Conservation (phyloP, 2,113 vertebrate species). For the Gymnobelideus leadbeateri region DNA sequence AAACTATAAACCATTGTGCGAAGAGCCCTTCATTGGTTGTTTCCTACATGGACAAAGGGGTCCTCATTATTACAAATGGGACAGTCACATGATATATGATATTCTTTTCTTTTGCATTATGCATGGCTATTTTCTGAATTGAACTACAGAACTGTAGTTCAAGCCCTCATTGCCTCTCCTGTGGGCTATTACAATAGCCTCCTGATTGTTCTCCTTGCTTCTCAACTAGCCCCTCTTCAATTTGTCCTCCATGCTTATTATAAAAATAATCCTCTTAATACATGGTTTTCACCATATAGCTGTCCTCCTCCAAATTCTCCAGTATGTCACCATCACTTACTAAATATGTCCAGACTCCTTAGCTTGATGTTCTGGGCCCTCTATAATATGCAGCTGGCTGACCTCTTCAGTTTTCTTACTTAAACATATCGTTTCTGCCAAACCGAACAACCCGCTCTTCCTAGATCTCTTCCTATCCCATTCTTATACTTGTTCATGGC, state of each 20-base stretch:
- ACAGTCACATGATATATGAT: too few relatives aligned
- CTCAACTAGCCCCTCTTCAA: background rate
- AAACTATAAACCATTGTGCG: background rate
- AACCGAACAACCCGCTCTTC: background rate
- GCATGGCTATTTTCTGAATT: background rate
- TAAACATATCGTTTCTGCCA: background rate
- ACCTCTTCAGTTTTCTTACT: background rate
- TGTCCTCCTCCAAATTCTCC: background rate
- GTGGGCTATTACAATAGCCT: background rate
- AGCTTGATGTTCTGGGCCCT: background rate
- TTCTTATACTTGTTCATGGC: background rate
- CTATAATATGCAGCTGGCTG: background rate
- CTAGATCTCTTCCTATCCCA: background rate
- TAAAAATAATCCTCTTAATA: background rate
- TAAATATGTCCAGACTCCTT: background rate
- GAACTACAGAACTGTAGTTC: background rate
- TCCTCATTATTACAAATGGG: background rate
- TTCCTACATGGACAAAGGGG: background rate
- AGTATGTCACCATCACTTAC: background rate
- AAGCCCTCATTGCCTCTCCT: background rate
- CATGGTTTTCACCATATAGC: background rate
- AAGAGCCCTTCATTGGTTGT: background rate
- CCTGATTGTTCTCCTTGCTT: background rate
- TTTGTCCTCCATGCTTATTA: background rate
- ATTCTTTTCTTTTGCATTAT: constrained; percentile 4